Evolutionary conservation across 2,113 vertebrate genomes (phyloP).

Genomic region (Onychostoma macrolepis): DNA sequence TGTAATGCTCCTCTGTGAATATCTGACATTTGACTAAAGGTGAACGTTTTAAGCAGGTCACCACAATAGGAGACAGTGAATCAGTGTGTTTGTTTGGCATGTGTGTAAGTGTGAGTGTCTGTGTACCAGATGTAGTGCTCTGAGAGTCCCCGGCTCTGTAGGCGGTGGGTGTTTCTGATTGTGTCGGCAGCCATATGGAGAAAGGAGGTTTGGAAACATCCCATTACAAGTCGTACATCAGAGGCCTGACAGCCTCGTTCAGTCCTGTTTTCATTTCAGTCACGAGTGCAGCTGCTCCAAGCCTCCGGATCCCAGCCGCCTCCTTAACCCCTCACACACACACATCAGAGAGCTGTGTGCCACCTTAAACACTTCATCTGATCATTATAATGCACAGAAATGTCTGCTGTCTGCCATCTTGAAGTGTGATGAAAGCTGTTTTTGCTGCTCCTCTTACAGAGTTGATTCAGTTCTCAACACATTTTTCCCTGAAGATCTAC

Average conservation of each 20-base stretch:
- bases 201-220: conserved; percentile 90
- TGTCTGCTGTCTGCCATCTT: conserved; percentile 4
- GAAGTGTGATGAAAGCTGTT: background rate
- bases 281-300: conserved; percentile 75
- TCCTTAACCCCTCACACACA: conserved; percentile 59
- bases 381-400: conserved; percentile 14
- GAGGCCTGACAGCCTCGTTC: conserved; percentile 83
- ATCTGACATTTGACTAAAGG: background rate
- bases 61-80: background rate
- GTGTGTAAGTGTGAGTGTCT: conserved; percentile 48
- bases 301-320: conserved; percentile 49
- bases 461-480: background rate
- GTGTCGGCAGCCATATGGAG: conserved; percentile 84
- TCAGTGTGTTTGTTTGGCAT: conserved; percentile 37
- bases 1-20: background rate
- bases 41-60: background rate
- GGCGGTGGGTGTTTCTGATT: conserved; percentile 84
- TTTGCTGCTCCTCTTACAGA: conserved; percentile 1
- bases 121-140: conserved; percentile 69
- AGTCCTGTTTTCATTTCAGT: conserved; percentile 91
- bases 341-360: background rate
- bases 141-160: conserved; percentile 69
- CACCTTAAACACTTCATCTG: background rate
- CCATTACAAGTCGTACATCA: conserved; percentile 94
- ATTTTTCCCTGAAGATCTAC: background rate